Evolutionary conservation across 2,888 invertebrate species (phyloP).

Genomic region (Xanthostigma xanthostigma): DNA sequence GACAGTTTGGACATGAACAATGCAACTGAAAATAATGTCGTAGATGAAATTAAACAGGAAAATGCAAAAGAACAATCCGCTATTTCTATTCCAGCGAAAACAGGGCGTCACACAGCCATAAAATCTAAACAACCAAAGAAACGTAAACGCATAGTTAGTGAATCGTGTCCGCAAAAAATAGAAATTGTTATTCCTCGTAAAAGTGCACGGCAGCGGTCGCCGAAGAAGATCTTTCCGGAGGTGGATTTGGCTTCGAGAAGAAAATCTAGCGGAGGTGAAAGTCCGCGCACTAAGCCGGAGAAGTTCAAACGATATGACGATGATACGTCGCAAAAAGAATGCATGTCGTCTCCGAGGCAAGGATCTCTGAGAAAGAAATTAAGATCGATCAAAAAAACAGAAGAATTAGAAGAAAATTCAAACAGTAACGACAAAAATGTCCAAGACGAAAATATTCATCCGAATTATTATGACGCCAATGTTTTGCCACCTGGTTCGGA

Average conservation of each 20-base stretch:
- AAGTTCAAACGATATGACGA: background rate
- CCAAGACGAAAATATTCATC: too few species aligned
- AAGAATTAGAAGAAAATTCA: background rate
- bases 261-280: background rate
- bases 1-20: background rate
- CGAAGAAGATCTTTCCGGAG: slow-evolving; percentile 6
- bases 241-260: slow-evolving; percentile 3
- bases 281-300: background rate
- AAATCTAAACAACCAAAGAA: slow-evolving; percentile 5
- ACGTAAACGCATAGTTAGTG: slow-evolving; percentile 1
- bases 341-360: background rate
- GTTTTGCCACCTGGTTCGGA: too few species aligned
- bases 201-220: slow-evolving; percentile 5
- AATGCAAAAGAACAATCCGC: background rate
- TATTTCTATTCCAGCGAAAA: slow-evolving; percentile 3
- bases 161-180: background rate
- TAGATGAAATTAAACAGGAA: background rate
- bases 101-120: slow-evolving; percentile 4
- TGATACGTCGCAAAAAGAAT: background rate
- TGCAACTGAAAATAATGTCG: background rate
- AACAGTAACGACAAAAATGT: too few species aligned
- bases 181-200: slow-evolving; percentile 4
- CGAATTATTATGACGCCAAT: too few species aligned
- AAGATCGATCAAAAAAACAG: too few species aligned
- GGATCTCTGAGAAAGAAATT: background rate